Evolutionary conservation across 2,113 vertebrate genomes (phyloP).

Genomic region (Patagioenas fasciata): DNA sequence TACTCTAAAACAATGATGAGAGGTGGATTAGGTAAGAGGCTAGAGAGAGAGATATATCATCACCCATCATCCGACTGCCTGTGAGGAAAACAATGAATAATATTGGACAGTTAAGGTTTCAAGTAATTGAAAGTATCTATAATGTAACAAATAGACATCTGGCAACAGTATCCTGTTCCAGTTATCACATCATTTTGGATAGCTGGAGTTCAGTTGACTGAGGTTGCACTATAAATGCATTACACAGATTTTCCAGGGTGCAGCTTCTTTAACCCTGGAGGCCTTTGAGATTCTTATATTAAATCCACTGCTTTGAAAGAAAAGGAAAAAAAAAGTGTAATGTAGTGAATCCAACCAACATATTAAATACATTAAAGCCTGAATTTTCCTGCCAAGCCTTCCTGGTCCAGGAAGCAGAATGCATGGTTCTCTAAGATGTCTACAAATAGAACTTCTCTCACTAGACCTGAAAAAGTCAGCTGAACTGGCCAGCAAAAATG

Average conservation of each 20-base stretch:
- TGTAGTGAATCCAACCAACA: not conserved
- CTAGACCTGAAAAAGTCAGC: not conserved
- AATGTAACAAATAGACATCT: not conserved
- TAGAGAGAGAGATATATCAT: not conserved
- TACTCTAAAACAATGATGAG: not conserved
- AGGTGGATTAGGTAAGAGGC: not conserved
- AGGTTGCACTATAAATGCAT: not conserved
- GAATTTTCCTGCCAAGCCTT: conserved; percentile 1
- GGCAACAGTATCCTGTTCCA: not conserved
- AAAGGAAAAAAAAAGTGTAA: not conserved
- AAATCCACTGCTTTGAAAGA: not conserved
- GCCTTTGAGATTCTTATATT: not conserved
- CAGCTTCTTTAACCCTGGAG: conserved; percentile 9
- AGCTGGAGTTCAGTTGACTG: not conserved
- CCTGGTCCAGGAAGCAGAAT: not conserved
- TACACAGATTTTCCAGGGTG: conserved; percentile 8
- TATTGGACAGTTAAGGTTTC: not conserved
- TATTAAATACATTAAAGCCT: conserved; percentile 6
- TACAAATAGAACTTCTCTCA: conserved; percentile 34
- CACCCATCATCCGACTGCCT: not conserved
- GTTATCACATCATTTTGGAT: conserved; percentile 11
- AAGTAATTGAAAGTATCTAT: conserved; percentile 21
- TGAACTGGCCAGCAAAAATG: not conserved
- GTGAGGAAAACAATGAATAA: not conserved
- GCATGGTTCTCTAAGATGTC: not conserved